Base-by-base conservation (phyloP, 2,797 vertebrate genomes). In the Characodon lateralis region DNA sequence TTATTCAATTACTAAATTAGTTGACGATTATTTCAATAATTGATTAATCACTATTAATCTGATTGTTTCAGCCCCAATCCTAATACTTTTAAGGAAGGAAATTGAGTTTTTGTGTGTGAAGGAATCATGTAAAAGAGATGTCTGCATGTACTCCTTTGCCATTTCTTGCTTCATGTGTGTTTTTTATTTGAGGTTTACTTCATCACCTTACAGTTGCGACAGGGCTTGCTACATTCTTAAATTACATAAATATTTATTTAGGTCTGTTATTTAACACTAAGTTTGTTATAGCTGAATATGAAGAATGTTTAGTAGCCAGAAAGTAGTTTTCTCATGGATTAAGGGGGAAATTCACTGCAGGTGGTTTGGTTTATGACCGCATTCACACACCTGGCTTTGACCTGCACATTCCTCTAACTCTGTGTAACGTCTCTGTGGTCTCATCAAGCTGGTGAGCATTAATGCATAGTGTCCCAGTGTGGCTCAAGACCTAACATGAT, bases 341-440 rank as follows among this genome's bases (percentile, higher is more conserved):
- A 87, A 83, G 87, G 85, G 46, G 39, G 82, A 83, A 80, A 83
- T n/a, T 80, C 74, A 71, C 84, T 75, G 82, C 81, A 86, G 84
- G 87, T 79, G 85, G 85, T 80, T 63, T 31, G 28, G 70, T 80
- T 90, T 87, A 90, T 89, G 72, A 56, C 68, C 22, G 0, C 71
- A 74, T 72, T 79, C 79, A 78, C 72, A 83, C 87, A 87, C 78
- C 84, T 86, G 83, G 80, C 84, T 76, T 71, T 79, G 75, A 91
- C 86, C 78, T 84, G 82, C 72, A 81, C 89, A 94, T 94, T 95
- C 92, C 80, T 90, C 78, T 31, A 74, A 61, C 86, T 73, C 77
- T 86, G 79, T 82, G 90, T 90, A 91, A 91, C 16, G 83, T 93
- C 92, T 94, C 91, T 73, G 79, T 82, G 83, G 87, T 80, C 90